Base-by-base conservation (phyloP, 2,888 invertebrate species). In the Mimachlamys varia region DNA sequence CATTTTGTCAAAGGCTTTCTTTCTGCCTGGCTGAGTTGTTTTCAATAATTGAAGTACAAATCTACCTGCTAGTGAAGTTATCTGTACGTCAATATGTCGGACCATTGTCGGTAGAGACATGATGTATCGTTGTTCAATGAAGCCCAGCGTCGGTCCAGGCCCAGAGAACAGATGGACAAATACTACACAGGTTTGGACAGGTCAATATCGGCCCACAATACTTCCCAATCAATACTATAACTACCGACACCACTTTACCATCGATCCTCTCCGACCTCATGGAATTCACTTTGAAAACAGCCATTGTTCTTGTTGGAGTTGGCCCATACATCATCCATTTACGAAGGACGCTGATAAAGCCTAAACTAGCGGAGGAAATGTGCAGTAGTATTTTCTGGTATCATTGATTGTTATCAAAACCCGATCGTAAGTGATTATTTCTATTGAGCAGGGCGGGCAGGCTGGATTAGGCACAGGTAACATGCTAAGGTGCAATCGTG, bases 321-420 rank as follows among this genome's bases (percentile, higher is more conserved):
- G 33, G 5, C 33, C 76, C 22, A 76, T 76, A 76, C 33, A 76
- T 76, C 76, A 76, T 7, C 76, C 76, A 76, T 76, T 76, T 76
- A 76, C 76, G 76, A 76, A 76, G 76, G 76, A 76, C 76, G 76
- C 12, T 76, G 76, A 76, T 76, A 33, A 33, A 76, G 76, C 27
- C 33, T 27, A 76, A 76, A 76, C 27, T 0, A 12, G 27, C 33
- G 33, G 27, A 33, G 76, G 76, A 76, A 76, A 76, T 76, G 76
- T 76, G 76, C 76, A 76, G 33, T 76, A 76, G 76, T 76, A 76
- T 76, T 76, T 76, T 76, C 76, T 22, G 27, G 76, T 76, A 76
- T 76, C 76, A 76, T 76, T 33, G 76, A 76, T 76, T 76, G 76
- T 76, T 76, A 76, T 76, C 76, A 76, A 76, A 76, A 76, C 76